Evolutionary conservation across 1,140 invertebrate genomes (phyloP).

Genomic region (Conus betulinus): DNA sequence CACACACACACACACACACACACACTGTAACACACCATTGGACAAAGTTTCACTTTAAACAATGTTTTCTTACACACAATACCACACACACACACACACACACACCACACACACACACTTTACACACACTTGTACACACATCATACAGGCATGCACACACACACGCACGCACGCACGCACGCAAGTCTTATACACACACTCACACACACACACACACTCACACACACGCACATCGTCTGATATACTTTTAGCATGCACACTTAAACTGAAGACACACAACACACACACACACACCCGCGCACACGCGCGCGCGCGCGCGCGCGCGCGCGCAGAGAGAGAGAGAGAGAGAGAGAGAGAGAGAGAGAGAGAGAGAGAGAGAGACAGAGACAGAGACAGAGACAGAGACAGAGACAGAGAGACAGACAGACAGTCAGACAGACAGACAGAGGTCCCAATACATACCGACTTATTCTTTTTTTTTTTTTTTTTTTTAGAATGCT

Average conservation of each 20-base stretch:
- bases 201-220: too few species aligned
- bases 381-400: not conserved
- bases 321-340: not conserved
- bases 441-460: not conserved
- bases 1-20: too few species aligned
- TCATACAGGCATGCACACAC: too few species aligned
- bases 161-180: too few species aligned
- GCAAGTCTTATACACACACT: too few species aligned
- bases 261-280: too few species aligned
- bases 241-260: too few species aligned
- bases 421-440: not conserved
- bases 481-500: too few species aligned
- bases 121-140: not conserved
- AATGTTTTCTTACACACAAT: not conserved
- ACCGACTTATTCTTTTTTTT: too few species aligned
- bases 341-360: slow-evolving; percentile 7
- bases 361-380: slow-evolving; percentile 10
- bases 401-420: not conserved
- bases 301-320: too few species aligned
- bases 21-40: not conserved
- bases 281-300: too few species aligned
- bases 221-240: too few species aligned
- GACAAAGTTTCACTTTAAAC: not conserved
- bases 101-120: slow-evolving; percentile 1
- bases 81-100: not conserved